Percentiles rank a stretch among this genome's conserved stretches.
phyloP scores from a whole-genome alignment of 2,888 invertebrate species.

The Silvanus unidentatus region DNA sequence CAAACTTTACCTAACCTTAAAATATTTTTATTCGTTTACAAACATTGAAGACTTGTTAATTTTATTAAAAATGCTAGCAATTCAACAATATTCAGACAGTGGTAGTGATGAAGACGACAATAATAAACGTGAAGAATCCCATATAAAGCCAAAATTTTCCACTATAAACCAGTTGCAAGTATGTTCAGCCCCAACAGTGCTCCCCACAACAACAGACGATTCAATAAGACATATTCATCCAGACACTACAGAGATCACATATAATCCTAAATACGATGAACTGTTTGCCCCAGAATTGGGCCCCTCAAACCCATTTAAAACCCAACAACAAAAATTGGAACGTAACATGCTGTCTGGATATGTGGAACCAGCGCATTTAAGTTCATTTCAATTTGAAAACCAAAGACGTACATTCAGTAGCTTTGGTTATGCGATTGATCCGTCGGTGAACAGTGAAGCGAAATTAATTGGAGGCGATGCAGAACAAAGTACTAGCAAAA shows the following conservation, averaged over 20 bases:
- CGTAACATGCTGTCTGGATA: conserved; percentile 92
- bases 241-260: conserved; percentile 72
- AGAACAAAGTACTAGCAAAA: conserved; percentile 62
- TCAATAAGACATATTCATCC: conserved; percentile 70
- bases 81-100: conserved; percentile 69
- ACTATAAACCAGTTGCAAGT: conserved; percentile 61
- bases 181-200: conserved; percentile 77
- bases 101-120: conserved; percentile 53
- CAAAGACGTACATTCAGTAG: conserved; percentile 91
- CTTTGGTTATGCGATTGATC: conserved; percentile 93
- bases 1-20: no score
- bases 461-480: conserved; percentile 60
- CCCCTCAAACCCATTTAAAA: conserved; percentile 89
- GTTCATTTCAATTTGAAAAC: conserved; percentile 95
- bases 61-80: conserved; percentile 56
- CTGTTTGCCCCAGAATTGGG: conserved; percentile 88
- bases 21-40: no score
- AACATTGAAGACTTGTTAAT: no score
- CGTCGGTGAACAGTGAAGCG: conserved; percentile 63
- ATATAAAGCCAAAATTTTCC: conserved; percentile 41
- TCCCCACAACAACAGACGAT: conserved; percentile 70
- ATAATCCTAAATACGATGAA: conserved; percentile 93
- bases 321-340: conserved; percentile 78
- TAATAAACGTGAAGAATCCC: conserved; percentile 35
- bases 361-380: conserved; percentile 92